Conservation (phyloP, 1,140 invertebrate species). For the Limonius californicus region DNA sequence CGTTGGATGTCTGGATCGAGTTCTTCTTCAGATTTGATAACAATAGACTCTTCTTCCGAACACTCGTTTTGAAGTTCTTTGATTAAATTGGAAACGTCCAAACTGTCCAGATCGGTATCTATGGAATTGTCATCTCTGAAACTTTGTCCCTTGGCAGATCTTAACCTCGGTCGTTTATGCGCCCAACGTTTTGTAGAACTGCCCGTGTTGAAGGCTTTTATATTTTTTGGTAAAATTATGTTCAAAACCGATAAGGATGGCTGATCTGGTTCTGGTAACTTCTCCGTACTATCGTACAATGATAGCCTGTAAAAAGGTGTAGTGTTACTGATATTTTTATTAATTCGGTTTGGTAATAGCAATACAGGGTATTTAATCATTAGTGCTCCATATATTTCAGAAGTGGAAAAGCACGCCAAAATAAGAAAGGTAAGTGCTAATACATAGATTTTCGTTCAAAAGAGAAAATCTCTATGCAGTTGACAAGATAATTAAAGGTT, state of each 20-base stretch:
- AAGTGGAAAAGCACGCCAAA: too few species aligned
- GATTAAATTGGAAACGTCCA: constrained; percentile 3
- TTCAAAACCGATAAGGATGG: constrained; percentile 12
- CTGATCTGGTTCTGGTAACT: background rate
- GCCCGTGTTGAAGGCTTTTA: constrained; percentile 24
- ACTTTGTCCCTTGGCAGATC: constrained; percentile 14
- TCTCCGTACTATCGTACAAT: background rate
- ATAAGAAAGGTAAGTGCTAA: too few species aligned
- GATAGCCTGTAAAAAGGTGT: background rate
- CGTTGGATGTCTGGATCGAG: constrained; percentile 18
- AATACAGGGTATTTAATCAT: too few species aligned
- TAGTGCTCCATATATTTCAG: too few species aligned
- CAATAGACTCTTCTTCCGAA: background rate
- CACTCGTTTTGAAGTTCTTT: constrained; percentile 3
- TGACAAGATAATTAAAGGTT: too few species aligned
- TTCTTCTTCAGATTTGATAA: background rate
- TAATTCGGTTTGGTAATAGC: too few species aligned
- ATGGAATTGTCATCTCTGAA: background rate
- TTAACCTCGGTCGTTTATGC: constrained; percentile 29
- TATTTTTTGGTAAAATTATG: constrained; percentile 11
- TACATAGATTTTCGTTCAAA: too few species aligned
- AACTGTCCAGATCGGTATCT: background rate
- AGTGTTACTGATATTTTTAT: too few species aligned
- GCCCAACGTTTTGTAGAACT: constrained; percentile 31
- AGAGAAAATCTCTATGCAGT: too few species aligned